Evolutionary conservation across 2,113 vertebrate species (phyloP).

Genomic region (Tricholaema leucomelas): DNA sequence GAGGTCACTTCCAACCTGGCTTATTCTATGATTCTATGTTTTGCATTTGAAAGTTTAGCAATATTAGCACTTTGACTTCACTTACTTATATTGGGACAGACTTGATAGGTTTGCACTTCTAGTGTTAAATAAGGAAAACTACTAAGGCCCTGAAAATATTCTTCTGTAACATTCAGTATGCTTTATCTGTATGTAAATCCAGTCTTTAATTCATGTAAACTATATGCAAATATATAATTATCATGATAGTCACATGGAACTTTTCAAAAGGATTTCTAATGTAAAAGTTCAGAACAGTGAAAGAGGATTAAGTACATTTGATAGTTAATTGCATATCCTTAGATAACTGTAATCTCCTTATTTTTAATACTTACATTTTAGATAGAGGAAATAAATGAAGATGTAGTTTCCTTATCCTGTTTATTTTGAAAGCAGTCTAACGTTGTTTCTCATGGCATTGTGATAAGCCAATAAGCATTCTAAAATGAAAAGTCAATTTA

Average conservation of each 20-base stretch:
- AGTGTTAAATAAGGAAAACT: background rate
- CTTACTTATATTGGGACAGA: background rate
- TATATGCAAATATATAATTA: conserved; percentile 11
- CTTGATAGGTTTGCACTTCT: background rate
- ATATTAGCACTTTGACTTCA: background rate
- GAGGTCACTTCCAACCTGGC: no score
- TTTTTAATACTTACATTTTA: background rate
- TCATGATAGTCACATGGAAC: background rate
- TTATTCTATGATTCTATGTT: no score
- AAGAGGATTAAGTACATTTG: conserved; percentile 32
- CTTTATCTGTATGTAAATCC: background rate
- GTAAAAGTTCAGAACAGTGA: background rate
- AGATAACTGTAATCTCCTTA: conserved; percentile 33
- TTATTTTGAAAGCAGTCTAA: background rate
- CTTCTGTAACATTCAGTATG: background rate
- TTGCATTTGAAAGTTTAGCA: background rate
- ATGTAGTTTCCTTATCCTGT: background rate
- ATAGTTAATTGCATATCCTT: conserved; percentile 4
- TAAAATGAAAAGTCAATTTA: background rate
- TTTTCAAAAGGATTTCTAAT: conserved; percentile 2
- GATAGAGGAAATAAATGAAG: background rate
- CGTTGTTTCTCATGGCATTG: background rate
- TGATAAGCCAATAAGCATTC: background rate
- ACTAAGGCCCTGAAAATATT: background rate
- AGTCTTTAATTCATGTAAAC: conserved; percentile 13